Evolutionary conservation across 2,113 vertebrate genomes (phyloP).

Genomic region (Myocastor coypus): DNA sequence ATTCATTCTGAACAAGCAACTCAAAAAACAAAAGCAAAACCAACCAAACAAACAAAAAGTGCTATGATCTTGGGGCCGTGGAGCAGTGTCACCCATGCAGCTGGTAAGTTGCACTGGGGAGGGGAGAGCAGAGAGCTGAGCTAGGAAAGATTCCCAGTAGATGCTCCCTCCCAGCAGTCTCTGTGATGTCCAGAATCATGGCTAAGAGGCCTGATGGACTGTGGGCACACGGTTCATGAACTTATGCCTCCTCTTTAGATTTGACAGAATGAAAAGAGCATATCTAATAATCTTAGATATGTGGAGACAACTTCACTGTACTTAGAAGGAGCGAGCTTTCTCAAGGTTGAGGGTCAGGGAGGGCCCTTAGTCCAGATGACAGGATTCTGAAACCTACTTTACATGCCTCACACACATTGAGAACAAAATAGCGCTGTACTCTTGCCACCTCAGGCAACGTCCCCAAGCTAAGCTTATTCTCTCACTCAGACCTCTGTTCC

Average conservation of each 20-base stretch:
- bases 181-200: not conserved
- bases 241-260: not conserved
- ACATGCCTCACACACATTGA: not conserved
- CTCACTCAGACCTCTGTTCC: not conserved
- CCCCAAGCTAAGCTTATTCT: not conserved
- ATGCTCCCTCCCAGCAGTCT: not conserved
- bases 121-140: not conserved
- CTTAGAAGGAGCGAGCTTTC: not conserved
- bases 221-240: not conserved
- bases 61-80: not conserved
- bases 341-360: rapidly evolving
- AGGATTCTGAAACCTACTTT: not conserved
- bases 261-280: not conserved
- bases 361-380: not conserved
- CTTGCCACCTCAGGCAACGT: not conserved
- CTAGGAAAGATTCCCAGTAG: not conserved
- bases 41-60: not conserved
- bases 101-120: not conserved
- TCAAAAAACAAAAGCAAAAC: too few relatives aligned
- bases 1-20: not conserved
- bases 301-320: not conserved
- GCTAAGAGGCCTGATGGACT: not conserved
- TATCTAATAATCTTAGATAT: not conserved
- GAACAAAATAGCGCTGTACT: not conserved
- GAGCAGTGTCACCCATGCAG: not conserved